Evolutionary conservation across 1,140 invertebrate genomes (phyloP), one percentile per base, ranked within the genome.

Genomic region (Atta cephalotes): DNA sequence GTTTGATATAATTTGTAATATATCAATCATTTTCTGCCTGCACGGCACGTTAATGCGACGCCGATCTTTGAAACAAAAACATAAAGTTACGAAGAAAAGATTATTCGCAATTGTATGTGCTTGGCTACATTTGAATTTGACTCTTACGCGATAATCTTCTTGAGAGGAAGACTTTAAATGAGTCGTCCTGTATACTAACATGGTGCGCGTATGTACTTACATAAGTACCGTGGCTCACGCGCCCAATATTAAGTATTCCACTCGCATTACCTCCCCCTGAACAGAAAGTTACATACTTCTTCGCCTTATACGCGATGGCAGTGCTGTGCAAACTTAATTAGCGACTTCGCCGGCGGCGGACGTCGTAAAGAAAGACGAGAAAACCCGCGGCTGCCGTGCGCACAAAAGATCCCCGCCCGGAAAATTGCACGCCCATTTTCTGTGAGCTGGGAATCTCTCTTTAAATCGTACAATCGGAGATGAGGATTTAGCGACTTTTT

Each of bases 301-400:
- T 84, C 80, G 86, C 60, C 89, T 71, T 58, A 79, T 80, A 58
- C 56, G 86, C 80, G 80, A 71, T 71, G 45, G 72, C 82, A 66
- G 71, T 85, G 80, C 86, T 81, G 63, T 90, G 89, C 89, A 90
- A 90, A 91, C 89, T 90, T 86, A 90, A 91, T 91, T 91, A 91
- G 87, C 78, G 68, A 63, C 89, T 78, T 63, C 18, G 31, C 53
- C 82, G 31, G n/a, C 68, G 72, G n/a, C 39, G 68, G 53, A 21
- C 35, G 39, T 82, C 77, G 21, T 65, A 45, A 86, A 81, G 77
- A 60, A 70, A 58, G 84, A 80, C n/a, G 56, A 70, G 76, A 62
- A 84, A 76, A 84, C 18, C 51, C 53, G 25, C 77, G n/a, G 39
- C 66, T 49, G 39, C 39, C 68, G 51, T 53, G 31, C 9, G 31